Conservation (phyloP, 2,113 vertebrate species). For the Bubo bubo region DNA sequence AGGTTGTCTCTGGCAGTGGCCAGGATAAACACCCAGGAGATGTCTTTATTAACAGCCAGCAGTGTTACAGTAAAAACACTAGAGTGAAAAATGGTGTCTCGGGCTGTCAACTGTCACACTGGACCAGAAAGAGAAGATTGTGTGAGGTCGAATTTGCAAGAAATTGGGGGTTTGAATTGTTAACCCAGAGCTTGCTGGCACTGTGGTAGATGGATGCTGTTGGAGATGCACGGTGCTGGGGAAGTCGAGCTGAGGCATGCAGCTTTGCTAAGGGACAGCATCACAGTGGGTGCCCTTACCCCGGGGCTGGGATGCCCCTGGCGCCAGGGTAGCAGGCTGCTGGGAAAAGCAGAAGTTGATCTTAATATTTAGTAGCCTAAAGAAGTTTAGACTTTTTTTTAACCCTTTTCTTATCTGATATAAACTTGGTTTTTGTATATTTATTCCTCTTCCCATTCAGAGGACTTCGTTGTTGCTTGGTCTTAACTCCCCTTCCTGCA, state of each 20-base stretch:
- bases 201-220: neutral
- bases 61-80: neutral
- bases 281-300: too few species aligned
- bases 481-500: neutral
- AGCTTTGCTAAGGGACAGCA: neutral
- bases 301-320: neutral
- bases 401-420: neutral
- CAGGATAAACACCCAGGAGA: neutral
- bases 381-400: neutral
- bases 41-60: neutral
- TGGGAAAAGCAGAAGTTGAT: neutral
- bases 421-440: neutral
- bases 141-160: neutral
- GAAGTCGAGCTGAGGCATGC: fast-evolving
- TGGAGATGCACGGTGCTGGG: neutral
- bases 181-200: neutral
- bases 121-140: neutral
- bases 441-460: neutral
- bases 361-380: neutral
- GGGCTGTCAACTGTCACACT: fast-evolving
- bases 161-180: neutral
- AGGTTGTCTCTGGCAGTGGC: neutral
- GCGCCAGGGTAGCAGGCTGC: neutral
- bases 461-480: neutral
- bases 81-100: neutral